Base-by-base conservation (phyloP, 2,113 vertebrate species). In the Pseudolaguvia tuberculata region DNA sequence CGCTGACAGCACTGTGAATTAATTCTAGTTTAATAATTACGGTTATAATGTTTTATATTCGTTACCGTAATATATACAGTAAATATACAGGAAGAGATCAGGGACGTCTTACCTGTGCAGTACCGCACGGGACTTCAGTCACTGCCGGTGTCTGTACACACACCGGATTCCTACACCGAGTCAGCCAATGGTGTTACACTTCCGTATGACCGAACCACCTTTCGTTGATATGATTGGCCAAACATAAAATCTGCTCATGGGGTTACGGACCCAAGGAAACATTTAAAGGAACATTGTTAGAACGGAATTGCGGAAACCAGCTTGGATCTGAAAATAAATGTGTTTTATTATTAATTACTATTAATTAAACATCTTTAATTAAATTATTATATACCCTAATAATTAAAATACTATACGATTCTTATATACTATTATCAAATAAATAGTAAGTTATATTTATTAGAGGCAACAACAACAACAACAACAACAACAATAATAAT, bases 211-310 rank as follows among this genome's bases (percentile, higher is more conserved):
- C 76, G 77, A 61, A 85, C 68, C 21, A 27, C 58, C 39, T 69
- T 71, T 0, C 77, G 48, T 6, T 51, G 17, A 9, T 74, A 39
- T 72, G 57, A 92, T 91, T 92, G 89, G 90, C 42, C 75, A 39
- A 48, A 39, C 5, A 65, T 9, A 27, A 70, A 72, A 87, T 91
- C 89, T 89, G 90, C 4, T 88, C 89, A 91, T 91, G 86, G 88
- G 58, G 86, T 72, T 85, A 88, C 35, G 25, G n/a, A 13, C 2
- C 17, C 5, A 3, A 14, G 20, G 20, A 8, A 15, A 9, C 3
- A 23, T 47, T 79, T 73, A 81, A 74, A 78, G 72, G 53, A n/a
- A 67, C 51, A 78, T 11, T 62, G 12, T 17, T 8, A 2, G 27
- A 14, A 14, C 27, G 23, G 35, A 57, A 13, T 4, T 17, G 13